A percentile compares a stretch with the other conserved stretches of the same genome.
Conservation (phyloP, 2,113 vertebrate genomes). For the Monarcha castaneiventris region DNA sequence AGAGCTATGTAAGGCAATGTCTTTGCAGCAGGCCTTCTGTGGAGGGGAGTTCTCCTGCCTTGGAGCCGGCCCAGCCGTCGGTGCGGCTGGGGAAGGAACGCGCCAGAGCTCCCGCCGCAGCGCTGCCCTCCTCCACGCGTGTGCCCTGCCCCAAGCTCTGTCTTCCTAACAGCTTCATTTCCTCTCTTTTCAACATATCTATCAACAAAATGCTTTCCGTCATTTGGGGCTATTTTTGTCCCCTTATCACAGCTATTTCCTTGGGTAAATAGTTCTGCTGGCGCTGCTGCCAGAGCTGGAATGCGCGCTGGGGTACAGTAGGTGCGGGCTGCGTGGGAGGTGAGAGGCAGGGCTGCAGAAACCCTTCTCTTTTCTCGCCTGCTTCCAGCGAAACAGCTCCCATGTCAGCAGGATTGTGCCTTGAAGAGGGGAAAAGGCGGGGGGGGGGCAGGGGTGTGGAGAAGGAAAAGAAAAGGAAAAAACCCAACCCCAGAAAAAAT, state of each 20-base stretch:
- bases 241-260: slow-evolving; percentile 80
- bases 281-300: slow-evolving; percentile 57
- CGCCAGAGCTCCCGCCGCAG: background rate
- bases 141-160: background rate
- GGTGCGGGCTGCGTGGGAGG: background rate
- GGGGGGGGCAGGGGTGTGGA: no score
- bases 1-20: background rate
- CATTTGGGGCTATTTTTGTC: slow-evolving; percentile 79
- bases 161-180: slow-evolving; percentile 72
- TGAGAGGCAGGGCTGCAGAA: background rate
- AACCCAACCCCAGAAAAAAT: background rate
- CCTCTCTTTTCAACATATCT: slow-evolving; percentile 66
- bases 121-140: background rate
- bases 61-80: background rate
- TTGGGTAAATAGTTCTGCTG: slow-evolving; percentile 78
- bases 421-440: background rate
- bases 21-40: background rate
- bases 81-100: background rate
- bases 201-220: slow-evolving; percentile 65
- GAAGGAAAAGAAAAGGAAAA: background rate
- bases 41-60: background rate
- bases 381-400: background rate
- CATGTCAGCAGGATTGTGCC: background rate
- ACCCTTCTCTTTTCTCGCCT: background rate
- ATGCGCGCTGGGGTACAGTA: background rate